Evolutionary conservation across 1,140 invertebrate species (phyloP), one percentile per base, ranked within the genome.

Genomic region (Drosophila willistoni): DNA sequence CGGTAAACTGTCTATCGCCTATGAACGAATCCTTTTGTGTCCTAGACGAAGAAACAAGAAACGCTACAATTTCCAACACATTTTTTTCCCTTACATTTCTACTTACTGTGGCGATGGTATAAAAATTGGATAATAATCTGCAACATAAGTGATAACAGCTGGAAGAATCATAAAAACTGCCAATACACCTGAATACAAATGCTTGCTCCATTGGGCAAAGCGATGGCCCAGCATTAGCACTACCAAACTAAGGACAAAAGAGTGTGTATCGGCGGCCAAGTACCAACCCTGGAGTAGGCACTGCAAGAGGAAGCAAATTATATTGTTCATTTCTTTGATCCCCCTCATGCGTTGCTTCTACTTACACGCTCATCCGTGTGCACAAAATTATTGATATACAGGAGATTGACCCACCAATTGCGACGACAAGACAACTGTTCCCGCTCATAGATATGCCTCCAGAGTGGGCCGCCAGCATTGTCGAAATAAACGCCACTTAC

Each of bases 201-300:
- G 87, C 73, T 92, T 91, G 60, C 93, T 92, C 64, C 89, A 84
- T 36, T 78, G 74, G 17, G 64, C 91, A 47, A 77, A 93, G 57
- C 92, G 92, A 39, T 93, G 76, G 54, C 93, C 92, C 14, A 93
- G 80, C 84, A 93, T 93, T 4, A 95, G 82, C 25, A 96, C 90
- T n/a, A 95, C 81, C 25, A 95, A 93, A 1, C 95, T 94, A 0
- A 95, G 65, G 63, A 94, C 92, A 71, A 95, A 94, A 12, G 95
- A 93, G 78, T 96, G 95, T 92, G 95, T 95, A 78, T 96, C 96
- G 59, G 95, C 94, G 1, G 95, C 94, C 73, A 96, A 79, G 77
- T 96, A 96, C 96, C 96, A 96, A 0, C 94, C 93, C 92, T 95
- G 95, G 0, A 94, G 93, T 93, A 96, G 93, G 83, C 96, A 96